Base-by-base conservation (phyloP, 35 echinoderm and acorn worm genomes). In the Eucidaris tribuloides region DNA sequence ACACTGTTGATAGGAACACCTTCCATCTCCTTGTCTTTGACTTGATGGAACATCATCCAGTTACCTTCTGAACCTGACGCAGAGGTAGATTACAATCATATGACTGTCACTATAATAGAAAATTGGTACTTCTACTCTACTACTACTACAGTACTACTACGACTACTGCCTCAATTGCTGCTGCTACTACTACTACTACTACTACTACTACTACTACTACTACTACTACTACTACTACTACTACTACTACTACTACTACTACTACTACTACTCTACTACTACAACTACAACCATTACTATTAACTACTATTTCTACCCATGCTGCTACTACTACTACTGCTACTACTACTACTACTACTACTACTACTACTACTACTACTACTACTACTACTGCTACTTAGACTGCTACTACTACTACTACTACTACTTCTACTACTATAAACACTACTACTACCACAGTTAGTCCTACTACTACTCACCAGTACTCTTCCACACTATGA, bases 401-500 rank as follows among this genome's bases (percentile, higher is more conserved):
- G 19, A 58, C 18, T 27, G 29, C 3, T 27, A 3, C 18, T 27
- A 59, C 19, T 1, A 59, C 30, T 28, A 59, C 56, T 28, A 59
- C 0, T 20, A 59, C 19, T 28, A 59, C 19, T 14, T 9, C 19
- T 32, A 62, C 59, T 32, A 62, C 0, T 32, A 62, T 2, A 6
- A 62, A 3, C 59, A 63, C 2, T 33, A 64, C 3, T 14, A 33
- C 37, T 15, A 64, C 19, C 61, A 64, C 11, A 1, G 32, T 61
- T 30, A 61, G 0, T 34, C 30, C 37, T 13, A n/a, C n/a, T n/a
- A n/a, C n/a, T n/a, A n/a, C 34, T 74, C 37, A 74, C 68, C 68
- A n/a, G 44, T 59, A 22, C 63, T 65, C 27, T 90, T 93, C 96
- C 96, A 99, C 1, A 90, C 77, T 15, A 99, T 89, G 66, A 99